Evolutionary conservation across 53 echinoderm and acorn worm genomes (phyloP).

Genomic region (Mesocentrotus franciscanus): DNA sequence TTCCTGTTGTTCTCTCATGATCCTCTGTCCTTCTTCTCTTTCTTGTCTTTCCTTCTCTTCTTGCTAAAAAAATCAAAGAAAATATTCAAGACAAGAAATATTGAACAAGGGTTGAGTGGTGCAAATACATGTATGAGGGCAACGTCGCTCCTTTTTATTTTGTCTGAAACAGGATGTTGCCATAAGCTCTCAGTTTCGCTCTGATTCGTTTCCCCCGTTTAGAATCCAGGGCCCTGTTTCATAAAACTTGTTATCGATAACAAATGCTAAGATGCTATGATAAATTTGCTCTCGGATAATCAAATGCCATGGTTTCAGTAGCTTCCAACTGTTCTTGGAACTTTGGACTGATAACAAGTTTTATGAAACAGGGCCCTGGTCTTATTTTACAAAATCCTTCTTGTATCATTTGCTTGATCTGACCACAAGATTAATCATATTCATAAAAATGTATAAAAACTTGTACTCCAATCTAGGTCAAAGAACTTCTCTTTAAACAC

Average conservation of each 20-base stretch:
- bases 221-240: neutral
- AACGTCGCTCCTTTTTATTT: neutral
- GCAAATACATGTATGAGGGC: neutral
- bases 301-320: no score
- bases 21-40: conserved; percentile 80
- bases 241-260: no score
- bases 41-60: conserved; percentile 92
- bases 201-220: neutral
- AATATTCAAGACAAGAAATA: neutral
- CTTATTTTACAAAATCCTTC: neutral
- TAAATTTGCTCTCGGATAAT: no score
- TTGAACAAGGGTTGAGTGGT: neutral
- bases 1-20: conserved; percentile 76
- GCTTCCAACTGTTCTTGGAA: no score
- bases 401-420: neutral
- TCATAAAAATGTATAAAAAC: neutral
- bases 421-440: neutral
- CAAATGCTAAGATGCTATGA: no score
- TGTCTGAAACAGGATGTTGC: conserved; percentile 4
- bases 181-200: neutral
- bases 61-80: conserved; percentile 63
- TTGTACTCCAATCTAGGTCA: no score
- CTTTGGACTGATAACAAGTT: no score
- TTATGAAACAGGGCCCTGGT: neutral
- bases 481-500: neutral